Base-by-base conservation (phyloP, 2,888 invertebrate genomes). In the Diogma glabrata region DNA sequence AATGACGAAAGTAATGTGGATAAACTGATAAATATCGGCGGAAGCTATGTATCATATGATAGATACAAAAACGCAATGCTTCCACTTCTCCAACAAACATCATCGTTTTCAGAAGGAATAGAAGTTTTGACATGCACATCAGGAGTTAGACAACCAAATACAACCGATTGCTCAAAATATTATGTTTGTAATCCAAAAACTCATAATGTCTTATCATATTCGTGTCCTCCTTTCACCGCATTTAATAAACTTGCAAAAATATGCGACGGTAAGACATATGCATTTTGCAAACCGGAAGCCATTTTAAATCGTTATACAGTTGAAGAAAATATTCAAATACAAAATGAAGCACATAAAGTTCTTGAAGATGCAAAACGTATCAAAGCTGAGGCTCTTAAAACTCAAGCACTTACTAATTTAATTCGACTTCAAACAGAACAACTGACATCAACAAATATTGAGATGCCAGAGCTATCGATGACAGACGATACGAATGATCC, bases 141-240 rank as follows among this genome's bases (percentile, higher is more conserved):
- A 8, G 72, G 71, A 1, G 61, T 72, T 4, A 65, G 75, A 2
- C 66, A 73, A 30, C 65, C 72, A 2, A 75, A 75, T 57, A 57
- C 53, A n/a, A 73, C 73, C 1, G 72, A 74, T 50, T 75, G 75
- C 53, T 67, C 65, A 2, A 72, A 65, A 23, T 75, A 75, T 54
- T 75, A 72, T 55, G 69, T 70, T 1, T 75, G 75, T 57, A 71
- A 72, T 55, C 67, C 68, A 22, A 67, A 65, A 54, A 68, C 66
- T 48, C 67, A 70, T 7, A 64, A 63, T 24, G 63, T 73, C 0
- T 57, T 67, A 5, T 67, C 71, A 16, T 75, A 73, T 57, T 63
- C 67, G 2, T 75, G 75, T 55, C 74, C 75, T 0, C 61, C 64
- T 2, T 69, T 65, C 36, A 74, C 75, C 0, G 75, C 69, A 0